These are phyloP conservation scores for Microcebus ravelobensis DNA, from an alignment of 2,113 vertebrate species.

Conservation along the genomic window DNA sequence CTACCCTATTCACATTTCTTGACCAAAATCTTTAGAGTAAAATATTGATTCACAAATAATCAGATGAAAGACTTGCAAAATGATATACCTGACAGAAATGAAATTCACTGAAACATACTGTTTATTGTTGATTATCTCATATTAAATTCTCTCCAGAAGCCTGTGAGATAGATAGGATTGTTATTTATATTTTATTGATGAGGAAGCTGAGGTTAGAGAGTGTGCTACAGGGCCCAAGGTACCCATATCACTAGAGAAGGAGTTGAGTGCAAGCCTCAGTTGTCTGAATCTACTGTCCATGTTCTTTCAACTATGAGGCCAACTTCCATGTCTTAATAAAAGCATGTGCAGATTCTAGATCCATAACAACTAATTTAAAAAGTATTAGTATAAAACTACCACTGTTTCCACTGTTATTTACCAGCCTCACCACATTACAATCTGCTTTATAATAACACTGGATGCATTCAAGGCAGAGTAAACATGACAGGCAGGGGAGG, in stretches of 20 bases:
- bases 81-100: not conserved
- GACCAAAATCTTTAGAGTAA: not conserved
- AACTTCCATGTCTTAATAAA: not conserved
- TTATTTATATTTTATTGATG: not conserved
- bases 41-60: not conserved
- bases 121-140: not conserved
- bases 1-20: not conserved
- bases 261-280: not conserved
- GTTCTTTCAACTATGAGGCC: not conserved
- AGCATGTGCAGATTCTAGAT: not conserved
- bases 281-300: not conserved
- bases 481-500: not conserved
- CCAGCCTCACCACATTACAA: not conserved
- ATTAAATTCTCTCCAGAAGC: not conserved
- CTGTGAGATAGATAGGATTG: not conserved
- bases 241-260: not conserved
- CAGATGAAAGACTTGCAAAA: not conserved
- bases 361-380: not conserved
- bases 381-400: not conserved
- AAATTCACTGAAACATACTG: not conserved
- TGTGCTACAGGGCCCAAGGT: not conserved
- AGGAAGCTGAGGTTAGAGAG: not conserved
- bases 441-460: not conserved
- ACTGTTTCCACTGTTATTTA: not conserved
- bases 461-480: not conserved